Conservation (phyloP, 1,140 invertebrate genomes). For the Formica selysi region DNA sequence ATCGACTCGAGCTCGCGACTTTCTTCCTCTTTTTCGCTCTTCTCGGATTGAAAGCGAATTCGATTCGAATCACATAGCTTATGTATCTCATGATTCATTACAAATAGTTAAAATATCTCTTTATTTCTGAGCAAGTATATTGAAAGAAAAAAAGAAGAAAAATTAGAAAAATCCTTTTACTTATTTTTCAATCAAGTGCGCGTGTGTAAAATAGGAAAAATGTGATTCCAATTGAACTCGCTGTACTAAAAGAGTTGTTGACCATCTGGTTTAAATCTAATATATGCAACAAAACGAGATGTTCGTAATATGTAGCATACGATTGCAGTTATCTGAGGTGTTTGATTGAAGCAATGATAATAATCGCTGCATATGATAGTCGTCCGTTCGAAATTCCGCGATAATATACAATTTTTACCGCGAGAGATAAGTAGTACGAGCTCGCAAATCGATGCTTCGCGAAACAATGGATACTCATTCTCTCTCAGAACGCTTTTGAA, state of each 20-base stretch:
- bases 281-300: conserved; percentile 1
- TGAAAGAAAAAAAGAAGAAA: not conserved
- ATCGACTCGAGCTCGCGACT: conserved; percentile 30
- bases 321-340: conserved; percentile 1
- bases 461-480: conserved; percentile 31
- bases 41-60: conserved; percentile 44
- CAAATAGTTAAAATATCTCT: conserved; percentile 16
- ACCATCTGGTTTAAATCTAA: not conserved
- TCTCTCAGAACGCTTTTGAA: conserved; percentile 17
- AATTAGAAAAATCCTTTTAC: not conserved
- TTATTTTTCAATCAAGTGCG: not conserved
- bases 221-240: conserved; percentile 40
- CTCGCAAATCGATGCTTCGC: conserved; percentile 19
- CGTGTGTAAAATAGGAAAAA: not conserved
- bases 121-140: conserved; percentile 2
- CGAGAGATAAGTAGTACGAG: not conserved
- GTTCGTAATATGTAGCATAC: conserved; percentile 19
- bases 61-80: conserved; percentile 39
- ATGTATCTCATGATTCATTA: conserved; percentile 7
- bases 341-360: conserved; percentile 32
- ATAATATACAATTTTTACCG: not conserved
- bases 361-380: conserved; percentile 39
- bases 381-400: conserved; percentile 5
- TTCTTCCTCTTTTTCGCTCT: conserved; percentile 55
- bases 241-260: conserved; percentile 2